Percentiles rank a stretch among this genome's conserved stretches.
Evolutionary conservation across 2,888 invertebrate species (phyloP).

Genomic region (Drosophila flavopinicola): DNA sequence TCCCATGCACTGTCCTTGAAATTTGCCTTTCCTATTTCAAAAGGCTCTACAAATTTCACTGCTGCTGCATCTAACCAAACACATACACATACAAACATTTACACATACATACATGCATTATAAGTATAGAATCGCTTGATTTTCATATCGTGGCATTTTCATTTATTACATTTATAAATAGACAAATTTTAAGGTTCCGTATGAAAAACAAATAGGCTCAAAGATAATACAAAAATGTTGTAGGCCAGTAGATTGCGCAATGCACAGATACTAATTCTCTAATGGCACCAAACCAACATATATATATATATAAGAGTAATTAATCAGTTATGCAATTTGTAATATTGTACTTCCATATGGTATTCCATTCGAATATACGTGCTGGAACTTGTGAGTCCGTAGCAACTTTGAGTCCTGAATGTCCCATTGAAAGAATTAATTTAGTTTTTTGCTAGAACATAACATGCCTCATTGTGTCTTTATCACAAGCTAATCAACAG

Average conservation of each 20-base stretch:
- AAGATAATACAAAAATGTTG: neutral
- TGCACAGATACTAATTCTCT: slow-evolving; percentile 6
- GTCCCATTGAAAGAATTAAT: neutral
- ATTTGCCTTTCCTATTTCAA: slow-evolving; percentile 35
- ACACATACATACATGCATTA: slow-evolving; percentile 15
- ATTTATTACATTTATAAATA: slow-evolving; percentile 15
- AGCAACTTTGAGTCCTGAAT: neutral
- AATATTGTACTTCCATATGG: neutral
- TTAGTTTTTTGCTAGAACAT: slow-evolving; percentile 9
- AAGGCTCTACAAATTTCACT: slow-evolving; percentile 33
- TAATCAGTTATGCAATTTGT: neutral
- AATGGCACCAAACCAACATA: slow-evolving; percentile 10
- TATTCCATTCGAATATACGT: neutral
- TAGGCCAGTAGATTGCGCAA: slow-evolving; percentile 17
- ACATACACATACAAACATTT: slow-evolving; percentile 32
- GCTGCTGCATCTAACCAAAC: slow-evolving; percentile 25
- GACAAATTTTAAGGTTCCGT: slow-evolving; percentile 2
- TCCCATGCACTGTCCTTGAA: slow-evolving; percentile 38
- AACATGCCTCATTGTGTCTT: slow-evolving; percentile 25
- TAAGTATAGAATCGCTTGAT: slow-evolving; percentile 16
- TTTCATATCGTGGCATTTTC: slow-evolving; percentile 16
- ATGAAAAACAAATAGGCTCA: neutral
- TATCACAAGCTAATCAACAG: slow-evolving; percentile 9
- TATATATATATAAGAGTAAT: neutral
- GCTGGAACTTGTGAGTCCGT: slow-evolving; percentile 1